These are phyloP conservation scores for Prionailurus bengalensis DNA, from an alignment of 2,113 vertebrate genomes.

Conservation along the genomic window DNA sequence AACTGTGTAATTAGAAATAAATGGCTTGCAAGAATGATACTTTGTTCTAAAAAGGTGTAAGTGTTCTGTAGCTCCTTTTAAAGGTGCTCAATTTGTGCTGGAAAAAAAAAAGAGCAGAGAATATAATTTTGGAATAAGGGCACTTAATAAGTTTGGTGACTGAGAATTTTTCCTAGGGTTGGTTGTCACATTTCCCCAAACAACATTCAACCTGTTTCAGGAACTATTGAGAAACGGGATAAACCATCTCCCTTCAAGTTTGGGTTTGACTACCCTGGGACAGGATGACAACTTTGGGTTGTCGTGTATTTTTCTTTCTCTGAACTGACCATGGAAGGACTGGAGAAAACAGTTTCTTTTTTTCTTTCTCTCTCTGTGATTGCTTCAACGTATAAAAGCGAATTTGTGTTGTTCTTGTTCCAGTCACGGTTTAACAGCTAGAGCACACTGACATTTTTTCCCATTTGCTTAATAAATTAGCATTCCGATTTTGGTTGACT, in stretches of 20 bases:
- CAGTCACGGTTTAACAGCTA: not conserved
- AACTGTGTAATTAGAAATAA: slow-evolving; percentile 77
- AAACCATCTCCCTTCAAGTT: not conserved
- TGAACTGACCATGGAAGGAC: not conserved
- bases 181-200: not conserved
- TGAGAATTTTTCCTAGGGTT: not conserved
- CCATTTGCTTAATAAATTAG: slow-evolving; percentile 43
- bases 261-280: not conserved
- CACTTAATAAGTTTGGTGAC: slow-evolving; percentile 41
- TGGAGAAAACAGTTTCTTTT: not conserved
- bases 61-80: slow-evolving; percentile 20
- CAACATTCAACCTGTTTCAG: not conserved
- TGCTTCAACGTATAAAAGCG: not conserved
- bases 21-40: slow-evolving; percentile 41
- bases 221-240: not conserved
- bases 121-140: slow-evolving; percentile 32
- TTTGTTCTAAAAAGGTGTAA: slow-evolving; percentile 65
- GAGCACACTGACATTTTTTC: not conserved
- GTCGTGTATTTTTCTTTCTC: not conserved
- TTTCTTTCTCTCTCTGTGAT: not conserved
- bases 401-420: slow-evolving; percentile 27
- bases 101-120: slow-evolving; percentile 4
- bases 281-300: not conserved
- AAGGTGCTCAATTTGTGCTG: slow-evolving; percentile 22
- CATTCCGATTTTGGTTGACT: not conserved